Base-by-base conservation (phyloP, 2,797 vertebrate species). In the Euphonia xanthogaster region DNA sequence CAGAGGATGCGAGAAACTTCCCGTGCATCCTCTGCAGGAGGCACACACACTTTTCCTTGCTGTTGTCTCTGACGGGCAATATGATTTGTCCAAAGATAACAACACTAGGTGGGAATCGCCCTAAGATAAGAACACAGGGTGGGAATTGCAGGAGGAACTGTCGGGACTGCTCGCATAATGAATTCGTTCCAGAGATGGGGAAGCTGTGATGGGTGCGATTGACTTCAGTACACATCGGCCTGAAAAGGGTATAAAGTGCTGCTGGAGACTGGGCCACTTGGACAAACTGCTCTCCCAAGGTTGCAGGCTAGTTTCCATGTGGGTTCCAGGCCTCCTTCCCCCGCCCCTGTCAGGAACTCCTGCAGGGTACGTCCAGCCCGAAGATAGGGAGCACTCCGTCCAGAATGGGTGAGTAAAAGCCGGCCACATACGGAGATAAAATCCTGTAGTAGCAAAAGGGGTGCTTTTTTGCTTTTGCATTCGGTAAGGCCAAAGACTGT, bases 381-480 rank as follows among this genome's bases (percentile, higher is more conserved):
- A 45, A 54, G 33, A 42, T 1, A 35, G 47, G 39, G 39, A 84
- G 15, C 27, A 2, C 33, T 47, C 31, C 5, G 7, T 35, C 58
- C 45, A 10, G 23, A 35, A 66, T 8, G 19, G 58, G 39, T 71
- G 73, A 90, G 53, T 65, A 66, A 60, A 72, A 53, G 25, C 3
- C 0, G 0, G 17, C 23, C 33, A 21, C 33, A 40, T 4, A 31
- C 0, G 0, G 18, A 72, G 18, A 53, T 47, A 40, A 72, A 78
- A 72, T 72, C 58, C 33, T 35, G 3, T 5, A 24, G 58, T 15
- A 78, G 31, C 9, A 40, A 42, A 58, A 53, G 17, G 16, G 7
- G 4, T n/a, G 11, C 3, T 47, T 77, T 61, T 51, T 20, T 47
- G 25, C 31, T 60, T 47, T 53, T 54, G 53, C 14, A 37, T 47